phyloP scores from a whole-genome alignment of 2,113 vertebrate species.

The Brachionichthys hirsutus region DNA sequence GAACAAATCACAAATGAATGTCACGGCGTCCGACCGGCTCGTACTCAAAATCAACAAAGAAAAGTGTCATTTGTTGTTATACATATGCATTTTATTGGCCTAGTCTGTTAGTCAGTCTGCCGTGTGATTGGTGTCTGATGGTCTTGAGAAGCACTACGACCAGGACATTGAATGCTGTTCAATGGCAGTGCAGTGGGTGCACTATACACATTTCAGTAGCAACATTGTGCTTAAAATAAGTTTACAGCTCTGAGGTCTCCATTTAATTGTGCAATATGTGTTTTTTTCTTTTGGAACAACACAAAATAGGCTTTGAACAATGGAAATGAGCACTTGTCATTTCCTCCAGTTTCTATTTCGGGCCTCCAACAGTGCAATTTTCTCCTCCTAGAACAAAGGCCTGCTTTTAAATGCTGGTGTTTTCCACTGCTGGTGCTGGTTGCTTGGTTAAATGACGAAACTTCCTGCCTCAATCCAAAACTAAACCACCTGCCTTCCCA shows the following conservation, averaged over 20 bases:
- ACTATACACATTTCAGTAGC: conserved; percentile 9
- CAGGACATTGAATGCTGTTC: too few species aligned
- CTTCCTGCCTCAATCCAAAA: conserved; percentile 22
- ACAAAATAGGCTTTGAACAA: conserved; percentile 13
- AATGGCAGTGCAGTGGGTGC: too few species aligned
- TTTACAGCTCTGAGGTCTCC: conserved; percentile 15
- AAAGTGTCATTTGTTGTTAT: too few species aligned
- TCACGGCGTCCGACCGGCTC: not conserved
- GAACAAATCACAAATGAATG: not conserved
- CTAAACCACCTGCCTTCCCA: conserved; percentile 46
- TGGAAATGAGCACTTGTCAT: conserved; percentile 41
- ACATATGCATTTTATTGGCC: conserved; percentile 21
- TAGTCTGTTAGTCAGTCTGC: too few species aligned
- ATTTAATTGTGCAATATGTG: conserved; percentile 25
- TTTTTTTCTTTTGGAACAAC: not conserved
- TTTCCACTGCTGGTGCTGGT: conserved; percentile 9
- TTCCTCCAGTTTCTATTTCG: conserved; percentile 50
- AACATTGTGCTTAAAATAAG: conserved; percentile 19
- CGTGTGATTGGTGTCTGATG: too few species aligned
- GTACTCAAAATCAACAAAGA: too few species aligned
- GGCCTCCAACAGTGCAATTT: conserved; percentile 45
- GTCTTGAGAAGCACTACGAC: too few species aligned
- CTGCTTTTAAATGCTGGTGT: conserved; percentile 32
- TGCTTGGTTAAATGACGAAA: conserved; percentile 26
- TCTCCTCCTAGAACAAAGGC: conserved; percentile 51